Conservation (phyloP, 1,140 invertebrate genomes). For the Archivesica marissinica region DNA sequence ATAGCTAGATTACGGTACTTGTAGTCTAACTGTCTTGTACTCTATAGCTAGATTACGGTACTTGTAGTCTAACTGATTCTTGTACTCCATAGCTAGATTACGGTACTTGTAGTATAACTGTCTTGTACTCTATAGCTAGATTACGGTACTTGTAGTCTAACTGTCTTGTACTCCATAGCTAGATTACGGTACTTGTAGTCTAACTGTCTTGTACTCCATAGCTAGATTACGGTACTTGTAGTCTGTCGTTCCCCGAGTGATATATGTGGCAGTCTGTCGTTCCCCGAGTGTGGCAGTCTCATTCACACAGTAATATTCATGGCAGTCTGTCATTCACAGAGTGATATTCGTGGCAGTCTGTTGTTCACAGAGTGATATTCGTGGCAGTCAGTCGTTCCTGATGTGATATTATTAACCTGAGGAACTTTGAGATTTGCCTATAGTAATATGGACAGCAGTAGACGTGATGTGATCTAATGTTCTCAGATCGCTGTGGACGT, state of each 20-base stretch:
- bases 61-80: too few species aligned
- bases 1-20: too few species aligned
- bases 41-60: too few species aligned
- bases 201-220: too few species aligned
- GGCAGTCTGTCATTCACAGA: not conserved
- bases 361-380: not conserved
- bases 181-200: too few species aligned
- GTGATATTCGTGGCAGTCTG: not conserved
- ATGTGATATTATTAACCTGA: not conserved
- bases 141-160: too few species aligned
- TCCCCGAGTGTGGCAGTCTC: not conserved
- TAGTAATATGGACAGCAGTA: conserved; percentile 14
- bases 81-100: too few species aligned
- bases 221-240: too few species aligned
- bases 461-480: not conserved
- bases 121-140: too few species aligned
- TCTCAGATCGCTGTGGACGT: conserved; percentile 9
- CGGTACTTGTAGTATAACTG: too few species aligned
- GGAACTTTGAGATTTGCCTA: not conserved
- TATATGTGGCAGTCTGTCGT: not conserved
- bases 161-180: too few species aligned
- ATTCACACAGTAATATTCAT: not conserved
- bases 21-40: too few species aligned
- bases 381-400: not conserved
- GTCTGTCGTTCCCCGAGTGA: not conserved